Evolutionary conservation across 2,797 vertebrate species (phyloP).

Genomic region (Sitta carolinensis): DNA sequence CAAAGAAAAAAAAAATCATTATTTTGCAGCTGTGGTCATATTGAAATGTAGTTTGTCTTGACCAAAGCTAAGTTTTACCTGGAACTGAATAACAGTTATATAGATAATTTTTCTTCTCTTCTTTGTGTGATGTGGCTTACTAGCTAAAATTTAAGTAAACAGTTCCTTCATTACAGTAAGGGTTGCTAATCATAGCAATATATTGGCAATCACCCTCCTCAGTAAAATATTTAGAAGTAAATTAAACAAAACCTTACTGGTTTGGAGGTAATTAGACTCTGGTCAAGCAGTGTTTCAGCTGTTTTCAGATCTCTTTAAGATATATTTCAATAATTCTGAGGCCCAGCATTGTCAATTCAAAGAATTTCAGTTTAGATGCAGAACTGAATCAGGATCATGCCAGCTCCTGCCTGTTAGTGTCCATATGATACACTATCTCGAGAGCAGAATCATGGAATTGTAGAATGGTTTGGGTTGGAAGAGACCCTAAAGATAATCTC

Average conservation of each 20-base stretch:
- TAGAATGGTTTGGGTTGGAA: background rate
- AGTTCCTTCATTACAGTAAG: background rate
- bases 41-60: background rate
- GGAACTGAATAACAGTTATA: background rate
- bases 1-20: background rate
- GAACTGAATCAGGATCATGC: background rate
- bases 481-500: background rate
- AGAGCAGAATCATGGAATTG: background rate
- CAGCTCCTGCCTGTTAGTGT: background rate
- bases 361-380: background rate
- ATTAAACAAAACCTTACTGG: background rate
- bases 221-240: background rate
- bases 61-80: background rate
- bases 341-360: background rate
- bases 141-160: background rate
- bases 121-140: background rate
- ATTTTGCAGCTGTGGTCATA: background rate
- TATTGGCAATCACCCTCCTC: background rate
- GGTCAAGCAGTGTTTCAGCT: background rate
- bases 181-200: background rate
- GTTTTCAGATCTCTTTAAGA: background rate
- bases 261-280: background rate
- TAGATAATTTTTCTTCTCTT: background rate
- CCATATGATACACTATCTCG: fast-evolving
- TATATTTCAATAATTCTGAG: background rate